These are phyloP conservation scores for Astyanax mexicanus DNA, from an alignment of 2,797 vertebrate genomes.

Conservation along the genomic window DNA sequence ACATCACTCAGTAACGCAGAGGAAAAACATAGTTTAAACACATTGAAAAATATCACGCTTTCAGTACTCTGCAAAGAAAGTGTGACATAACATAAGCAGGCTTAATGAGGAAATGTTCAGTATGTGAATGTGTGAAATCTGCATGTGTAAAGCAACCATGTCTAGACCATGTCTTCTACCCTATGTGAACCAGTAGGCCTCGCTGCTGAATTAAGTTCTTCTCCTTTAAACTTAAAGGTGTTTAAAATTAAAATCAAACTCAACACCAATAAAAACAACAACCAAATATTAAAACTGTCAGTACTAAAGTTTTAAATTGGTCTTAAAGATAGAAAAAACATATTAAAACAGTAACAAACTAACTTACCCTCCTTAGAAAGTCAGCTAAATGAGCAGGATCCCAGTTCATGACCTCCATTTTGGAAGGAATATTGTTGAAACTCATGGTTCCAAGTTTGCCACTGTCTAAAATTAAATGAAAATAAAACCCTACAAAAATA, in stretches of 20 bases:
- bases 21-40: background rate
- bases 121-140: background rate
- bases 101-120: background rate
- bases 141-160: background rate
- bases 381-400: slow-evolving; percentile 71
- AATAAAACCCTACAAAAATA: slow-evolving; percentile 16
- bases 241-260: background rate
- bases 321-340: background rate
- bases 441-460: slow-evolving; percentile 68
- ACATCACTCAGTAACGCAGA: slow-evolving; percentile 1
- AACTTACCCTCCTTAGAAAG: slow-evolving; percentile 77
- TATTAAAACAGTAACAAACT: background rate
- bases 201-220: background rate
- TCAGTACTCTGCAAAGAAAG: too few relatives aligned
- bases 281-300: too few relatives aligned
- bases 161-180: background rate
- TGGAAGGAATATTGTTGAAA: slow-evolving; percentile 63
- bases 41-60: too few relatives aligned
- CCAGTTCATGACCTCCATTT: slow-evolving; percentile 76
- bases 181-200: background rate
- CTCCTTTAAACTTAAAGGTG: background rate
- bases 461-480: slow-evolving; percentile 8
- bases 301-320: background rate
- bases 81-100: background rate
- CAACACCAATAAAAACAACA: background rate